Evolutionary conservation across 2,888 invertebrate species (phyloP).

Genomic region (Melangyna quadrimaculata): DNA sequence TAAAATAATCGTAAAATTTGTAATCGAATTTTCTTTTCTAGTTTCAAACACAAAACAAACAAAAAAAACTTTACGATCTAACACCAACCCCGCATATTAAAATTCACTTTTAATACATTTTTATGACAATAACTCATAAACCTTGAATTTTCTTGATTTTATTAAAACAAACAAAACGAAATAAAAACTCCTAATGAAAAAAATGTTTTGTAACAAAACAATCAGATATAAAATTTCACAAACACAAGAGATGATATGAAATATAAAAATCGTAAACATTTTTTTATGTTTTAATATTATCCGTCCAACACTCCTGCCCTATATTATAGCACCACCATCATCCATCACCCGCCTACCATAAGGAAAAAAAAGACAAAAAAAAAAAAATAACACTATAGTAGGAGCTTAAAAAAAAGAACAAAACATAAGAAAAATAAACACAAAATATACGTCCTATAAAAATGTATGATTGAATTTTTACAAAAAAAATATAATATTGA

Average conservation of each 20-base stretch:
- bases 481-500: background rate
- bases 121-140: background rate
- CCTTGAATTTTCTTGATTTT: background rate
- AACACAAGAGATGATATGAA: background rate
- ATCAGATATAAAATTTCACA: background rate
- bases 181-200: background rate
- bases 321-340: too few relatives aligned
- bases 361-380: background rate
- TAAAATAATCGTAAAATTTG: background rate
- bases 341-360: background rate
- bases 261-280: constrained; percentile 6
- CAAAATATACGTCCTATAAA: constrained; percentile 1
- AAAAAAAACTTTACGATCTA: background rate
- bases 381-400: background rate
- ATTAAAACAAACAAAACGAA: background rate
- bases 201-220: background rate
- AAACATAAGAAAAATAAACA: background rate
- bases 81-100: background rate
- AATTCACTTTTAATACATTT: background rate
- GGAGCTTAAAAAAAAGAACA: background rate
- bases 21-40: background rate
- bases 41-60: background rate
- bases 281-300: background rate
- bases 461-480: background rate
- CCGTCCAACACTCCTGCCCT: background rate